These are phyloP conservation scores for Regulus satrapa DNA, from an alignment of 2,113 vertebrate genomes.

Conservation along the genomic window DNA sequence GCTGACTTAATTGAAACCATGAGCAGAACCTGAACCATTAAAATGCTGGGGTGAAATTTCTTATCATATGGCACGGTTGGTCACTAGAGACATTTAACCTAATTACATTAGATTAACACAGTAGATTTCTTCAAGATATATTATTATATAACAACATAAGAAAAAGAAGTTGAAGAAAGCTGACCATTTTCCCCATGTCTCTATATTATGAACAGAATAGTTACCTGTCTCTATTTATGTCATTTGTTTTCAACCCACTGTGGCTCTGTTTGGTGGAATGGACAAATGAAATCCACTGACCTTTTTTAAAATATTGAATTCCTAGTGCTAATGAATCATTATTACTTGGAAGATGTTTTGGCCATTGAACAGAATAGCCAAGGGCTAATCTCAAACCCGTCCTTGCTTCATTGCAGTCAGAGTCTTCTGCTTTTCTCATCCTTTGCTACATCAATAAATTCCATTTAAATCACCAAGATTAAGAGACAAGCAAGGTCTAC, in stretches of 20 bases:
- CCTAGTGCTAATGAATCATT: conserved; percentile 10
- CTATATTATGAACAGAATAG: neutral
- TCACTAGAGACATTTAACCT: conserved; percentile 66
- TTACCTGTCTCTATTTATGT: neutral
- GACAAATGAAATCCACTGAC: neutral
- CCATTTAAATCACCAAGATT: neutral
- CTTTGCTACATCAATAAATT: neutral
- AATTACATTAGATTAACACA: conserved; percentile 65
- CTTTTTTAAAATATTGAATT: neutral
- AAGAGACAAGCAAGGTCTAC: neutral
- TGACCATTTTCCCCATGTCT: neutral
- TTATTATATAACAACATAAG: conserved; percentile 21
- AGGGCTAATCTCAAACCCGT: neutral
- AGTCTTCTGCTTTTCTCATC: neutral
- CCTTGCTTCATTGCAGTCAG: neutral
- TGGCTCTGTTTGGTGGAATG: neutral
- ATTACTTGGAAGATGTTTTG: neutral
- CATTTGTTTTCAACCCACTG: neutral
- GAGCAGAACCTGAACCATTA: conserved; percentile 41
- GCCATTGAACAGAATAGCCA: neutral
- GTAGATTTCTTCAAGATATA: conserved; percentile 36
- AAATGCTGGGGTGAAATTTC: conserved; percentile 45
- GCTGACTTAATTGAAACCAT: conserved; percentile 53
- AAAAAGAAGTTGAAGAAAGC: conserved; percentile 15
- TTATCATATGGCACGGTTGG: conserved; percentile 4